phyloP scores from a whole-genome alignment of 2,113 vertebrate genomes.

The Willisornis vidua region DNA sequence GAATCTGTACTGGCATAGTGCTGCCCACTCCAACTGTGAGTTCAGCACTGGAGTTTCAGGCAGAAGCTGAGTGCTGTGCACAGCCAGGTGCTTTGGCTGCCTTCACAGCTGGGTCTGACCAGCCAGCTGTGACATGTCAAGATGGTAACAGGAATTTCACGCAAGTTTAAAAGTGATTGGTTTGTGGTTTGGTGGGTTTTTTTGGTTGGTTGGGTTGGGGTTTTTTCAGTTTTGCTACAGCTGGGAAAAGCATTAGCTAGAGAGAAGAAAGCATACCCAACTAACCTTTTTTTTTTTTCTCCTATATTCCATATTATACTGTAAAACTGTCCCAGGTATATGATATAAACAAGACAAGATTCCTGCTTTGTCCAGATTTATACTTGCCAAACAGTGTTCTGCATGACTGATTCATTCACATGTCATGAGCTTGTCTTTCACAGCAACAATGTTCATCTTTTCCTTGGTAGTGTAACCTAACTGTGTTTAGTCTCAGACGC shows the following conservation, averaged over 20 bases:
- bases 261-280: neutral
- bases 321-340: neutral
- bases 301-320: neutral
- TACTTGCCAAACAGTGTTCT: neutral
- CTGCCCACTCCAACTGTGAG: neutral
- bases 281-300: neutral
- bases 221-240: neutral
- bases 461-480: neutral
- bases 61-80: neutral
- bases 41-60: neutral
- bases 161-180: neutral
- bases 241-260: neutral
- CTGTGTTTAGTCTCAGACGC: neutral
- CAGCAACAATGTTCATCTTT: neutral
- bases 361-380: neutral
- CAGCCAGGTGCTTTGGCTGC: neutral
- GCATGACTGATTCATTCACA: rapidly evolving
- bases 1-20: neutral
- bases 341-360: neutral
- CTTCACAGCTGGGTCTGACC: neutral
- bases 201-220: neutral
- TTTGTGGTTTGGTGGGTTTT: neutral
- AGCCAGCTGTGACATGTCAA: neutral
- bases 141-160: neutral
- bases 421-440: neutral